Evolutionary conservation across 2,888 invertebrate genomes (phyloP).

Genomic region (Horisme vitalbata): DNA sequence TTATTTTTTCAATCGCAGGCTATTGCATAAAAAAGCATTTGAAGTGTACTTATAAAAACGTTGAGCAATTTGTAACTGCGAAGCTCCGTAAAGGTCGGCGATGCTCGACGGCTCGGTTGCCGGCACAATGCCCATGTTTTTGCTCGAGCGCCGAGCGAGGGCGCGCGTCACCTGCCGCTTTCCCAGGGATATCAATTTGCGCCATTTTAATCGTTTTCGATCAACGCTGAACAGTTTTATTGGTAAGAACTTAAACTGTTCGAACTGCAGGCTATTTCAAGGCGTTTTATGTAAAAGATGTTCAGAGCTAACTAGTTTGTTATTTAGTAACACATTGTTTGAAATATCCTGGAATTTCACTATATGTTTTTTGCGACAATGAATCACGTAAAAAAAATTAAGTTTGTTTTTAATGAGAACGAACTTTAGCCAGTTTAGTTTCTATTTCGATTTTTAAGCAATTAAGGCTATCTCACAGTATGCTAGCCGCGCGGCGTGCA

Average conservation of each 20-base stretch:
- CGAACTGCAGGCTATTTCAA: conserved; percentile 34
- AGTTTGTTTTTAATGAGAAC: conserved; percentile 11
- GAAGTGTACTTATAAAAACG: conserved; percentile 29
- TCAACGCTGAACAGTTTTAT: conserved; percentile 48
- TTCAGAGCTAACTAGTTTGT: conserved; percentile 1
- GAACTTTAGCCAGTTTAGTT: conserved; percentile 9
- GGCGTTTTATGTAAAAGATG: conserved; percentile 2
- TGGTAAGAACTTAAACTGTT: conserved; percentile 44
- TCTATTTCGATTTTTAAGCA: conserved; percentile 23
- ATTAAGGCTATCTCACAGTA: conserved; percentile 15
- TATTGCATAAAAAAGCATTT: conserved; percentile 14
- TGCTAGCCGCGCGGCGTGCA: conserved; percentile 12
- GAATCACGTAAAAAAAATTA: no score
- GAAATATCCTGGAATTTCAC: not conserved
- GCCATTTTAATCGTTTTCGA: conserved; percentile 64
- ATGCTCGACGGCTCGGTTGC: conserved; percentile 5
- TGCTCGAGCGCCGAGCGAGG: conserved; percentile 27
- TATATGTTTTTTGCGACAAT: no score
- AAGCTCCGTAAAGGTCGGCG: conserved; percentile 21
- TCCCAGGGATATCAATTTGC: conserved; percentile 72
- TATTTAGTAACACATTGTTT: conserved; percentile 6
- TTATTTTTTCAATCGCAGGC: conserved; percentile 6
- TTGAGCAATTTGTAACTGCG: conserved; percentile 27
- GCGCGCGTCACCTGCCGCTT: conserved; percentile 56
- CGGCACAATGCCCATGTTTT: conserved; percentile 35